Conservation (phyloP, 2,888 invertebrate species). For the Ectemnius cavifrons region DNA sequence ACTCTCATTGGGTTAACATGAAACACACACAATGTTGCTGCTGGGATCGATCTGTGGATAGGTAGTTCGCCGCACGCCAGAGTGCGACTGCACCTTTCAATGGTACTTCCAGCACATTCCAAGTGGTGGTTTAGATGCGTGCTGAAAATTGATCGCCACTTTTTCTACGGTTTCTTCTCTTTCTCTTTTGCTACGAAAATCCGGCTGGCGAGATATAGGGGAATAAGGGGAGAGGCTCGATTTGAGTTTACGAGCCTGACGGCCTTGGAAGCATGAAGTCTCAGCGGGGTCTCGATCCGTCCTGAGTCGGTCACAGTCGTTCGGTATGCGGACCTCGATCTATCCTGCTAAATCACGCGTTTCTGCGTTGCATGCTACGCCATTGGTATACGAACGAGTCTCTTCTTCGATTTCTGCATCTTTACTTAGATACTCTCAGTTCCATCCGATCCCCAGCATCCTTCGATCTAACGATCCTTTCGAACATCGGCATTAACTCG, state of each 20-base stretch:
- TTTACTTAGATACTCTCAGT: background rate
- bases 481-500: background rate
- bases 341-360: constrained; percentile 60
- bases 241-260: constrained; percentile 62
- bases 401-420: constrained; percentile 29
- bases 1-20: background rate
- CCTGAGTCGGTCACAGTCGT: constrained; percentile 61
- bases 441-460: background rate
- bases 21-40: background rate
- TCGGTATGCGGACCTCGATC: constrained; percentile 68
- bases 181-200: constrained; percentile 51
- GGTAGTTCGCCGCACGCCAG: too few species aligned
- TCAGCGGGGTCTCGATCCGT: constrained; percentile 62
- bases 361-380: constrained; percentile 53
- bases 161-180: constrained; percentile 14
- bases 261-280: constrained; percentile 62
- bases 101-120: too few species aligned
- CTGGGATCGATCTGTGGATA: too few species aligned
- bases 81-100: too few species aligned
- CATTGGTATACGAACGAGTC: constrained; percentile 51
- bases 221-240: constrained; percentile 57
- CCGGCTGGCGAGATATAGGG: constrained; percentile 34
- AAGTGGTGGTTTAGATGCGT: too few species aligned
- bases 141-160: too few species aligned
- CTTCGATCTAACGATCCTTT: background rate